phyloP scores from a whole-genome alignment of 2,888 invertebrate genomes.

The Netelia fuscicornis region DNA sequence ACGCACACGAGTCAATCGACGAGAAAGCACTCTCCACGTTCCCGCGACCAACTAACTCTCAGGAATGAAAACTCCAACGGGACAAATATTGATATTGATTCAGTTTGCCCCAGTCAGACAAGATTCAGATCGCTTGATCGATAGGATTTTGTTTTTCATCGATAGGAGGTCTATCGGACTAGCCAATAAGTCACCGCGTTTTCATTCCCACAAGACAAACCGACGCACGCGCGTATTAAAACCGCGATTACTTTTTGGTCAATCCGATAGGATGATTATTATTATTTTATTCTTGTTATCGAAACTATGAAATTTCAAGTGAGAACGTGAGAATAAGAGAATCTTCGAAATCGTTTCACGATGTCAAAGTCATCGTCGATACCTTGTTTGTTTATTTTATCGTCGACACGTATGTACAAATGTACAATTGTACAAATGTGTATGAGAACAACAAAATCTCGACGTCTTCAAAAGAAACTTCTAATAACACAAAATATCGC shows the following conservation, averaged over 20 bases:
- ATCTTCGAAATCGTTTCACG: not conserved
- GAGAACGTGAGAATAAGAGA: not conserved
- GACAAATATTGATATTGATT: conserved; percentile 42
- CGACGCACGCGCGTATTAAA: not conserved
- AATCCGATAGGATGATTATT: not conserved
- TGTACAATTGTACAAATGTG: not conserved
- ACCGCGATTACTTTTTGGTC: not conserved
- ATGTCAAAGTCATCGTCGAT: conserved; percentile 5
- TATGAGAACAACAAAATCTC: not conserved
- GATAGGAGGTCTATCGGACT: conserved; percentile 11
- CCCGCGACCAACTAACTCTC: not conserved
- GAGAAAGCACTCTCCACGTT: conserved; percentile 15
- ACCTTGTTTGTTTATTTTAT: not conserved
- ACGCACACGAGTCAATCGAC: conserved; percentile 15
- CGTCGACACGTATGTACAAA: not conserved
- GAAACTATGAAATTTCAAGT: not conserved
- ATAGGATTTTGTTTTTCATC: conserved; percentile 11
- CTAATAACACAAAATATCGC: conserved; percentile 12
- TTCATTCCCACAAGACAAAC: too few relatives aligned
- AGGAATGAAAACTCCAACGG: conserved; percentile 11
- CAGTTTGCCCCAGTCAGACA: conserved; percentile 49
- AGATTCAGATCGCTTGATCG: conserved; percentile 32
- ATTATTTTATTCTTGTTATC: not conserved
- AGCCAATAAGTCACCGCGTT: not conserved
- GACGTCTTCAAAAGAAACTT: not conserved